A percentile compares a stretch with the other conserved stretches of the same genome.
These are phyloP conservation scores for Sciaenops ocellatus DNA, from an alignment of 2,797 vertebrate species.

Conservation along the genomic window DNA sequence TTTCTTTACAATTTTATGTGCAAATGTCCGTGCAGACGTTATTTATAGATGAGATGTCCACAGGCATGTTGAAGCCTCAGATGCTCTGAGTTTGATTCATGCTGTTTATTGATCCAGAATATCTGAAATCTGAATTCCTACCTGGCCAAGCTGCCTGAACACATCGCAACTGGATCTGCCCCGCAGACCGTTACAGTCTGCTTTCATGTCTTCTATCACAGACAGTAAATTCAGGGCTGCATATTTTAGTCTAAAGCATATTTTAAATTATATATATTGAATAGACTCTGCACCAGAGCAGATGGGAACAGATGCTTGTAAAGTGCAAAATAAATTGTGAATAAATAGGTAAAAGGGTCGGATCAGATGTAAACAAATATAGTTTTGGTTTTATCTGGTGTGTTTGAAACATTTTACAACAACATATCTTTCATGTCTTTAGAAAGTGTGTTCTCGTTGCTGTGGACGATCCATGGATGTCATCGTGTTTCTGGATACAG, in stretches of 20 bases:
- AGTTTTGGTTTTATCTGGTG: neutral
- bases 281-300: neutral
- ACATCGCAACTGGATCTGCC: neutral
- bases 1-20: neutral
- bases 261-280: neutral
- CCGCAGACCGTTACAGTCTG: neutral
- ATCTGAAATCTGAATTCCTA: conserved; percentile 10
- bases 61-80: neutral
- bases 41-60: conserved; percentile 15
- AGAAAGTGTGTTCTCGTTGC: neutral
- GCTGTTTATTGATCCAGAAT: conserved; percentile 36
- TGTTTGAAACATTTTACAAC: too few relatives aligned
- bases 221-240: neutral
- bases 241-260: neutral
- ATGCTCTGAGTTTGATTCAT: conserved; percentile 13
- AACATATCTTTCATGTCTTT: neutral
- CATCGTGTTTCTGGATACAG: neutral
- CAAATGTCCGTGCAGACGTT: neutral
- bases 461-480: neutral
- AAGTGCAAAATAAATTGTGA: neutral
- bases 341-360: neutral
- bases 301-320: neutral
- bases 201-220: neutral
- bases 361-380: neutral
- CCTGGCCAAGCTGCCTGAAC: neutral